These are phyloP conservation scores for Gracilinanus agilis DNA, from an alignment of 2,113 vertebrate species.

Conservation along the genomic window DNA sequence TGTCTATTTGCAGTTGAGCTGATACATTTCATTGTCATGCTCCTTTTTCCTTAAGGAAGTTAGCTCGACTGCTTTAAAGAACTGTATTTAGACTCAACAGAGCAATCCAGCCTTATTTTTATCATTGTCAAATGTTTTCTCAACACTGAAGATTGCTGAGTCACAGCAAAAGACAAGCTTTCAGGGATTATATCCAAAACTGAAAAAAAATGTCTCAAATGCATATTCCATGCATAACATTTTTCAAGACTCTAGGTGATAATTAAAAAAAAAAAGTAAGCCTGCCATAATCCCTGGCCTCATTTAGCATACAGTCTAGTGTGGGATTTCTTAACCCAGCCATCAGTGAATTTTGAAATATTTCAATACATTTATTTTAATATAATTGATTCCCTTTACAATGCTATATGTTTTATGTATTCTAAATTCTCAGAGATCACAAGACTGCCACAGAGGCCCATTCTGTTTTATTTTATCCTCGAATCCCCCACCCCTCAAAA, in stretches of 20 bases:
- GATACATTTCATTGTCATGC: not conserved
- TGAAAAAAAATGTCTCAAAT: not conserved
- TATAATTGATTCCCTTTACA: not conserved
- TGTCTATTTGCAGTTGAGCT: not conserved
- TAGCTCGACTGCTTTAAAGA: not conserved
- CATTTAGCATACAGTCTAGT: not conserved
- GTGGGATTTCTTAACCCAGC: not conserved
- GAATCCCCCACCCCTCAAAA: not conserved
- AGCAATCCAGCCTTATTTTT: not conserved
- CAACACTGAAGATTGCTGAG: not conserved
- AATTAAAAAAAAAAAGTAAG: not conserved
- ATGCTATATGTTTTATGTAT: not conserved
- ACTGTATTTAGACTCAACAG: not conserved
- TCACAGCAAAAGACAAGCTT: not conserved
- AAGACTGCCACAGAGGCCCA: not conserved
- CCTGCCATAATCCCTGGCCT: not conserved
- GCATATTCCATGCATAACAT: not conserved
- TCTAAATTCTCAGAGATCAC: not conserved
- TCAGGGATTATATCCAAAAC: not conserved
- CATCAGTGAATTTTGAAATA: not conserved
- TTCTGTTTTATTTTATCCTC: not conserved
- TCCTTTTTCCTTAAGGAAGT: slow-evolving; percentile 24
- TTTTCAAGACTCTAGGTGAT: not conserved
- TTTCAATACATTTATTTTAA: not conserved
- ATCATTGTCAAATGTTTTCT: not conserved